These are phyloP conservation scores for Coregonus clupeaformis DNA, from an alignment of 2,113 vertebrate genomes.

Conservation along the genomic window DNA sequence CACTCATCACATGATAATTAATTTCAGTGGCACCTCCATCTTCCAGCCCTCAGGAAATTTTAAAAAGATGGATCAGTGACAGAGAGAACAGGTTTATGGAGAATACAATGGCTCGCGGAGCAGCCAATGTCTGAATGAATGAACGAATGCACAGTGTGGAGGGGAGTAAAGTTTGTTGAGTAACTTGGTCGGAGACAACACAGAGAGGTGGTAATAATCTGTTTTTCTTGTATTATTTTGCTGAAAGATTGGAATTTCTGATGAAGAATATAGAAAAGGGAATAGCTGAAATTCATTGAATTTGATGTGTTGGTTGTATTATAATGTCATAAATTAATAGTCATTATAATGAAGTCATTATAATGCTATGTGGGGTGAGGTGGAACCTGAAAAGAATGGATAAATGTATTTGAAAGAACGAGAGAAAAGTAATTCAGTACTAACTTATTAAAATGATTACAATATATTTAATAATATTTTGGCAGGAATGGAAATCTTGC, in stretches of 20 bases:
- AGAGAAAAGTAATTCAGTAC: neutral
- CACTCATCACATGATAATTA: slow-evolving; percentile 73
- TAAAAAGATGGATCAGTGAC: slow-evolving; percentile 59
- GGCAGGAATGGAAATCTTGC: neutral
- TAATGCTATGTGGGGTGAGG: no score
- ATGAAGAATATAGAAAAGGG: no score
- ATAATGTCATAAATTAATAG: no score
- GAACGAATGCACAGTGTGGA: neutral
- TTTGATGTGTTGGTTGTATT: no score
- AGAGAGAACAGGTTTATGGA: slow-evolving; percentile 16
- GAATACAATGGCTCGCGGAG: neutral
- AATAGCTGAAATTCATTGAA: no score
- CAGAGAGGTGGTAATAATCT: neutral
- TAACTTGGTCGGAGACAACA: slow-evolving; percentile 39
- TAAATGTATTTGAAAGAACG: neutral
- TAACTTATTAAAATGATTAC: neutral
- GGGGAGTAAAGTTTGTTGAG: slow-evolving; percentile 48
- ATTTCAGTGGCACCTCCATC: slow-evolving; percentile 67
- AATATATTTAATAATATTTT: neutral
- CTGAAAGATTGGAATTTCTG: no score
- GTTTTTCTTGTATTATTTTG: no score
- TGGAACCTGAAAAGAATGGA: neutral
- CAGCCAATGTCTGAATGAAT: slow-evolving; percentile 22
- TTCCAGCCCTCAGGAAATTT: slow-evolving; percentile 65
- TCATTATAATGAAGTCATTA: no score